Evolutionary conservation across 2,888 invertebrate genomes (phyloP).

Genomic region (Stenolophus ochropezus): DNA sequence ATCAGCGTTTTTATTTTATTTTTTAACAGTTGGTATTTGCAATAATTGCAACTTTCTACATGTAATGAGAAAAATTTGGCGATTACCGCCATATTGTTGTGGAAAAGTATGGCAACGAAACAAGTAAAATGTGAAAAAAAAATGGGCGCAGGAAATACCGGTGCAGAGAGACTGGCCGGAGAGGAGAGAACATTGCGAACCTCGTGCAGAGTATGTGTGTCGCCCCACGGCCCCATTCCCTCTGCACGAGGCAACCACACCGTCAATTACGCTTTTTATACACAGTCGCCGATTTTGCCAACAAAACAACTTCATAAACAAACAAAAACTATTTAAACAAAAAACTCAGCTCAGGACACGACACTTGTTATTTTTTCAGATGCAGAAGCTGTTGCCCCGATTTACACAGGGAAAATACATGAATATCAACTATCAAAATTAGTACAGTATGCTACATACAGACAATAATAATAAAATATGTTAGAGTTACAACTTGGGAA

Average conservation of each 20-base stretch:
- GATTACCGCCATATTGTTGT: background rate
- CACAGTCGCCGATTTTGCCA: background rate
- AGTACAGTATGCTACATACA: too few species aligned
- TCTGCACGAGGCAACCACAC: background rate
- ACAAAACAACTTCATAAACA: background rate
- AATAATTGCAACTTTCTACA: background rate
- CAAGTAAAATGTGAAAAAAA: background rate
- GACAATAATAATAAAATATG: too few species aligned
- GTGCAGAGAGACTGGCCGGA: background rate
- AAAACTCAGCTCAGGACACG: too few species aligned
- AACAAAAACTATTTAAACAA: background rate
- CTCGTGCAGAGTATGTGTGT: background rate
- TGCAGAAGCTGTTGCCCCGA: too few species aligned
- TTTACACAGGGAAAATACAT: too few species aligned
- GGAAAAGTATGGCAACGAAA: background rate
- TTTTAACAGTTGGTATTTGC: too few species aligned
- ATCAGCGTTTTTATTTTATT: too few species aligned
- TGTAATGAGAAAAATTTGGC: background rate
- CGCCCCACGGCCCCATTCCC: background rate
- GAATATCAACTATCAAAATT: too few species aligned
- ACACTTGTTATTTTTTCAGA: too few species aligned
- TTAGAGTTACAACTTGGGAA: too few species aligned
- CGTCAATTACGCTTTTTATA: background rate
- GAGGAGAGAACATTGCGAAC: background rate
- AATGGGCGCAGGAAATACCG: background rate